phyloP scores from a whole-genome alignment of 2,888 invertebrate species.

The Lysandra coridon region DNA sequence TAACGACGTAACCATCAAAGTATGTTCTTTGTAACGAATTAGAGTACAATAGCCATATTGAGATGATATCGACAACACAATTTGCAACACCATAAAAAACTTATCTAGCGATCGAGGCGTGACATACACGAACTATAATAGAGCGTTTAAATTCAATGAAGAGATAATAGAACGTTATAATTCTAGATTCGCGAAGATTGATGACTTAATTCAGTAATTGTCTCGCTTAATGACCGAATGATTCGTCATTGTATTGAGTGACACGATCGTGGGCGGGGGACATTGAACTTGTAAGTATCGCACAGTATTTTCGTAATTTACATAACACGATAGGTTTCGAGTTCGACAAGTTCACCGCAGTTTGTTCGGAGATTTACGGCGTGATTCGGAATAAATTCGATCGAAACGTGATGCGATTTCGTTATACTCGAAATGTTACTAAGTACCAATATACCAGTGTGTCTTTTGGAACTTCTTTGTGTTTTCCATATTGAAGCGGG shows the following conservation, averaged over 20 bases:
- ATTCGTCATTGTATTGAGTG: constrained; percentile 36
- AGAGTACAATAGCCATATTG: not conserved
- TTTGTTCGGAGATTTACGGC: constrained; percentile 50
- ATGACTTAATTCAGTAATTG: constrained; percentile 29
- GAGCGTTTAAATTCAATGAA: constrained; percentile 8
- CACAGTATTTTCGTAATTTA: constrained; percentile 71
- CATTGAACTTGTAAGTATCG: constrained; percentile 70
- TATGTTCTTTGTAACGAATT: not conserved
- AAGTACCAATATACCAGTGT: not conserved
- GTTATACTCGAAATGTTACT: not conserved
- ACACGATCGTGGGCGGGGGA: constrained; percentile 55
- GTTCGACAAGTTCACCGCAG: constrained; percentile 66
- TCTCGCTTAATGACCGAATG: constrained; percentile 8
- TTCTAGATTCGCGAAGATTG: constrained; percentile 26
- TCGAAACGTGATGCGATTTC: not conserved
- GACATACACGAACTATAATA: not conserved
- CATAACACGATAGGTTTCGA: constrained; percentile 73
- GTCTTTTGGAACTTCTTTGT: too few relatives aligned
- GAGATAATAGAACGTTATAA: constrained; percentile 16
- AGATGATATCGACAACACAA: not conserved
- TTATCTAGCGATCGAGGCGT: not conserved
- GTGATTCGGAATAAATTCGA: not conserved
- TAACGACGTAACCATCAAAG: not conserved
- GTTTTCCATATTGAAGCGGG: too few relatives aligned
- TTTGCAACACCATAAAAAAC: not conserved